A percentile compares a stretch with the other conserved stretches of the same genome.
Evolutionary conservation across 2,888 invertebrate species (phyloP).

Genomic region (Falcaria lacertinaria): DNA sequence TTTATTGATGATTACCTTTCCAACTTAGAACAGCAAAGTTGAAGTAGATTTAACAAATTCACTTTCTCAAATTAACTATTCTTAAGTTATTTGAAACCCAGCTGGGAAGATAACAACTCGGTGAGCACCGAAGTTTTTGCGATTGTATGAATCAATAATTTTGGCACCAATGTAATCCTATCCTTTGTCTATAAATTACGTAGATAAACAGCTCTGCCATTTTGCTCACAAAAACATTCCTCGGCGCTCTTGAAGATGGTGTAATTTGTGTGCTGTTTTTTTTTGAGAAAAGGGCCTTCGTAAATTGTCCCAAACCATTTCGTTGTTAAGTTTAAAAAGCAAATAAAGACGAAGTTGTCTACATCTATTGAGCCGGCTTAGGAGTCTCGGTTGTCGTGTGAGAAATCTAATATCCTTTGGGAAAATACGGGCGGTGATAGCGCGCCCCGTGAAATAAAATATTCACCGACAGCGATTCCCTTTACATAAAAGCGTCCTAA

Average conservation of each 20-base stretch:
- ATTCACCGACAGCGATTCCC: constrained; percentile 44
- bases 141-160: constrained; percentile 1
- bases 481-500: constrained; percentile 29
- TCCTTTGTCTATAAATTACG: constrained; percentile 9
- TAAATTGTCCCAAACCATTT: constrained; percentile 9
- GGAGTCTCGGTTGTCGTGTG: constrained; percentile 29
- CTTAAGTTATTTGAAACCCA: constrained; percentile 17
- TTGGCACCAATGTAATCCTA: constrained; percentile 10
- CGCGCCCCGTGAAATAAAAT: constrained; percentile 49
- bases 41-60: constrained; percentile 18
- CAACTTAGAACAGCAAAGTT: constrained; percentile 16
- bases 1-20: constrained; percentile 15
- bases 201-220: constrained; percentile 13
- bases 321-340: constrained; percentile 17
- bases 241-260: constrained; percentile 28
- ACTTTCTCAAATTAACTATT: constrained; percentile 2
- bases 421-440: constrained; percentile 50
- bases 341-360: constrained; percentile 40
- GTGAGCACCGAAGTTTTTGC: constrained; percentile 12
- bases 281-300: constrained; percentile 5
- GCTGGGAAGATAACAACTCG: constrained; percentile 13
- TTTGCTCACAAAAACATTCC: constrained; percentile 25
- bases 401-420: constrained; percentile 58
- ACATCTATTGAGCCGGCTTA: constrained; percentile 27
- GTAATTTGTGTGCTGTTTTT: constrained; percentile 28